Percentiles rank a stretch among this genome's conserved stretches.
Evolutionary conservation across 2,797 vertebrate genomes (phyloP).

Genomic region (Sebastes aleutianus): DNA sequence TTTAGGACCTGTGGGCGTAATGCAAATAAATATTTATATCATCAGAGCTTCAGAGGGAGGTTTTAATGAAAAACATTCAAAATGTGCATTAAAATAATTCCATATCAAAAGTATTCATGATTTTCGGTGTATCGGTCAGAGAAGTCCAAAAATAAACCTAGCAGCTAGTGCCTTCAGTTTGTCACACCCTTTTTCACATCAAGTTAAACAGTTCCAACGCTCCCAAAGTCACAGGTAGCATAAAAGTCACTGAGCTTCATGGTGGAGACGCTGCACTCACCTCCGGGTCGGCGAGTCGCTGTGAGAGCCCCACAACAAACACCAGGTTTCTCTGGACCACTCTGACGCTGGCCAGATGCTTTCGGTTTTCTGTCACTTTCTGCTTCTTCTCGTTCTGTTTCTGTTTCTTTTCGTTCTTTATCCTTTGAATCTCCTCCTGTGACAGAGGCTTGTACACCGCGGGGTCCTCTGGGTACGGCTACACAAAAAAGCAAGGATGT

Average conservation of each 20-base stretch:
- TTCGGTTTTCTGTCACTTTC: conserved; percentile 99
- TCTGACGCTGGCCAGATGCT: conserved; percentile 97
- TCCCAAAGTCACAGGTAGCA: not conserved
- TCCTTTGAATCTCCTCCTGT: conserved; percentile 99
- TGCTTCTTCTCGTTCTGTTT: conserved; percentile 99
- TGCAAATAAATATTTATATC: not conserved
- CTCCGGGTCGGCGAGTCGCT: conserved; percentile 97
- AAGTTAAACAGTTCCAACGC: not conserved
- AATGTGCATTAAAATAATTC: not conserved
- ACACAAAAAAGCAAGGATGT: not conserved
- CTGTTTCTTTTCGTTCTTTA: conserved; percentile 99
- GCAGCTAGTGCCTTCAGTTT: not conserved
- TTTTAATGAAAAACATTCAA: not conserved
- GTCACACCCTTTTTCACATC: not conserved
- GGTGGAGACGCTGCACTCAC: conserved; percentile 71
- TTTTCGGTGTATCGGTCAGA: not conserved
- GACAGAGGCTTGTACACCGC: conserved; percentile 99
- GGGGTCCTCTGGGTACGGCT: conserved; percentile 99
- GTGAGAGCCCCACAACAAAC: conserved; percentile 98
- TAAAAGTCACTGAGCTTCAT: not conserved
- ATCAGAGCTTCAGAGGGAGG: not conserved
- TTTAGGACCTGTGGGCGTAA: conserved; percentile 91
- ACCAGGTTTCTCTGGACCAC: conserved; percentile 99
- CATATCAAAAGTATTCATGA: not conserved
- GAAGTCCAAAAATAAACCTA: not conserved